These are phyloP conservation scores for Phalacrocorax brasilianus DNA, from an alignment of 2,113 vertebrate genomes.

Conservation along the genomic window DNA sequence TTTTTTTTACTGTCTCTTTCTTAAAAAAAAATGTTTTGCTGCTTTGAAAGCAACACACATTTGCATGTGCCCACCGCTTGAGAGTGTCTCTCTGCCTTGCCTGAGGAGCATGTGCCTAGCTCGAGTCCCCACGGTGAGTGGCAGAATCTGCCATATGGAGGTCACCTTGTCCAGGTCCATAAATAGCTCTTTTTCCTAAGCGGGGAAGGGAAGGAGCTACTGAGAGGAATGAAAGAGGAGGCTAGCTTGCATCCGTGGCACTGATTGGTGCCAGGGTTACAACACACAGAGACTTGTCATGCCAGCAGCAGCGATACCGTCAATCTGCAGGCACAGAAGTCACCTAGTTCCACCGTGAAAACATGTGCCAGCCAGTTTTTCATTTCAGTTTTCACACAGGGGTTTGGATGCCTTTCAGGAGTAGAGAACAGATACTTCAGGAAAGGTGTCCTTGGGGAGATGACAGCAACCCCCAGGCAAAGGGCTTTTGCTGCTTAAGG, in stretches of 20 bases:
- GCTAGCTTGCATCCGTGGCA: conserved; percentile 38
- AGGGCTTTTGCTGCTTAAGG: not conserved
- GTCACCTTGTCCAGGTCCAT: conserved; percentile 64
- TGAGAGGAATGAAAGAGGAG: conserved; percentile 29
- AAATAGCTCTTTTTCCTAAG: conserved; percentile 61
- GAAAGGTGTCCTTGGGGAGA: conserved; percentile 35
- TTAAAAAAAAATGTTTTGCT: not conserved
- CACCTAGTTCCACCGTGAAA: not conserved
- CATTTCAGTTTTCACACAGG: conserved; percentile 27
- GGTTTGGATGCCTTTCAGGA: conserved; percentile 59
- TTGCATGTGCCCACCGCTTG: not conserved
- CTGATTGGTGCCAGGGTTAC: conserved; percentile 47
- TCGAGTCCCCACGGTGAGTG: conserved; percentile 41
- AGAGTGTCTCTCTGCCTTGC: not conserved
- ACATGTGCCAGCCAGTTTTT: conserved; percentile 23
- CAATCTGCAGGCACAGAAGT: conserved; percentile 48
- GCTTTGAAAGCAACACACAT: not conserved
- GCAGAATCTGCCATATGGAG: conserved; percentile 63
- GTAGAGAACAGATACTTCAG: not conserved
- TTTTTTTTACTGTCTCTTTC: no score
- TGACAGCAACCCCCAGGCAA: not conserved
- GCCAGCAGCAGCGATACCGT: conserved; percentile 26
- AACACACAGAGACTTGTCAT: conserved; percentile 35
- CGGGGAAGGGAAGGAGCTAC: conserved; percentile 35
- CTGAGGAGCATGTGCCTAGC: conserved; percentile 18